phyloP scores from a whole-genome alignment of 2,797 vertebrate genomes.

The Manis javanica region DNA sequence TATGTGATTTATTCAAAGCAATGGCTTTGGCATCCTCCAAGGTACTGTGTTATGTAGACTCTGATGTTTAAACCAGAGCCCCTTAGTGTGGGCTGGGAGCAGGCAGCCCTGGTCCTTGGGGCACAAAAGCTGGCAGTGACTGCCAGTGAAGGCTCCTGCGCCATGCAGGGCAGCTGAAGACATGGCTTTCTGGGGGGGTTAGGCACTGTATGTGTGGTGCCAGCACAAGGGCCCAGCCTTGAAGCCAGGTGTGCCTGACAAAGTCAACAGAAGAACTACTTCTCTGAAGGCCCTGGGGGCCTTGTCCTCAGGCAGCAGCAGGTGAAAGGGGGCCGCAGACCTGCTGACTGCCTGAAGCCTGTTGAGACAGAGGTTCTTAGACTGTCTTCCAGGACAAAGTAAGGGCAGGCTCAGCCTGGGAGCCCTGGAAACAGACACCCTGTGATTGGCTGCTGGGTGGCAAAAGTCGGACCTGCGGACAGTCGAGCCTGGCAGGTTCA shows the following conservation, averaged over 20 bases:
- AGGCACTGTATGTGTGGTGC: neutral
- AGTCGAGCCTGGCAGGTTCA: slow-evolving; percentile 80
- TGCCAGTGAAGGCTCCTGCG: neutral
- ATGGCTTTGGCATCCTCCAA: neutral
- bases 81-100: neutral
- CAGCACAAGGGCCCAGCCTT: neutral
- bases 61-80: neutral
- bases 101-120: neutral
- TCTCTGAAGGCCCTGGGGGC: neutral
- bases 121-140: neutral
- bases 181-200: slow-evolving; percentile 8
- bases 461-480: neutral
- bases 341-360: neutral
- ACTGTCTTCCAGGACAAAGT: neutral
- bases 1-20: neutral
- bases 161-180: neutral
- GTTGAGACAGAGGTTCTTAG: neutral
- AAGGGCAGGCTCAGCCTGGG: neutral
- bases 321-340: neutral
- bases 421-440: neutral
- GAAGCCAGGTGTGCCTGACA: neutral
- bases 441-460: neutral
- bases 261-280: neutral
- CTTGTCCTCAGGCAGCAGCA: neutral
- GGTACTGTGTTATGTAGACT: neutral